Evolutionary conservation across 2,888 invertebrate species (phyloP).

Genomic region (Augiades crinisus): DNA sequence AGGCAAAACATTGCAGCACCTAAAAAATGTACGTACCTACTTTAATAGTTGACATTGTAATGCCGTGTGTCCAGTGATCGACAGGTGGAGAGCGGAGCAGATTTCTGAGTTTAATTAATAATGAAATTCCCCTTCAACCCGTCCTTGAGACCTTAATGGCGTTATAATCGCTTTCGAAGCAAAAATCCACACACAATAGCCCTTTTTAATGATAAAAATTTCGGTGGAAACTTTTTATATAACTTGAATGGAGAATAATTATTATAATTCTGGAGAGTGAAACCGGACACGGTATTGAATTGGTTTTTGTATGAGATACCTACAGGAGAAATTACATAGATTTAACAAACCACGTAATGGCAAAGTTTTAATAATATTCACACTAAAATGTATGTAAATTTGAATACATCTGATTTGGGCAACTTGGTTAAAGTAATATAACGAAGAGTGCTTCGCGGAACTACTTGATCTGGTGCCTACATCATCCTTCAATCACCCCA

Average conservation of each 20-base stretch:
- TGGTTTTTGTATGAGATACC: no score
- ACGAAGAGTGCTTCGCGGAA: no score
- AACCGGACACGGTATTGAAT: not conserved
- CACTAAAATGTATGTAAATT: no score
- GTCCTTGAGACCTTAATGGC: slow-evolving; percentile 20
- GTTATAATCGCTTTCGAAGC: slow-evolving; percentile 15
- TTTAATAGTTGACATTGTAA: slow-evolving; percentile 28
- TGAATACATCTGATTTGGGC: no score
- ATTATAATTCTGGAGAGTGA: not conserved
- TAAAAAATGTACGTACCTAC: slow-evolving; percentile 13
- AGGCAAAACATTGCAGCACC: not conserved
- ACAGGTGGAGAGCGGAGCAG: slow-evolving; percentile 30
- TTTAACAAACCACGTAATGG: not conserved
- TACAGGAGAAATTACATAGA: no score
- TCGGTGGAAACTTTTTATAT: not conserved
- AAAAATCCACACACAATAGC: slow-evolving; percentile 6
- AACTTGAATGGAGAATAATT: not conserved
- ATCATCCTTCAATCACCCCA: no score
- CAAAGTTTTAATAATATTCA: not conserved
- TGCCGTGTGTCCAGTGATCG: slow-evolving; percentile 28
- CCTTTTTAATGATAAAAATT: slow-evolving; percentile 6
- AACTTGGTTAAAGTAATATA: no score
- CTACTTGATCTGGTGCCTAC: no score
- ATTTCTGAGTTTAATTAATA: slow-evolving; percentile 43
- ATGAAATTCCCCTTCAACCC: slow-evolving; percentile 1